Conservation (phyloP, 2,113 vertebrate species). For the Bambusicola thoracicus region DNA sequence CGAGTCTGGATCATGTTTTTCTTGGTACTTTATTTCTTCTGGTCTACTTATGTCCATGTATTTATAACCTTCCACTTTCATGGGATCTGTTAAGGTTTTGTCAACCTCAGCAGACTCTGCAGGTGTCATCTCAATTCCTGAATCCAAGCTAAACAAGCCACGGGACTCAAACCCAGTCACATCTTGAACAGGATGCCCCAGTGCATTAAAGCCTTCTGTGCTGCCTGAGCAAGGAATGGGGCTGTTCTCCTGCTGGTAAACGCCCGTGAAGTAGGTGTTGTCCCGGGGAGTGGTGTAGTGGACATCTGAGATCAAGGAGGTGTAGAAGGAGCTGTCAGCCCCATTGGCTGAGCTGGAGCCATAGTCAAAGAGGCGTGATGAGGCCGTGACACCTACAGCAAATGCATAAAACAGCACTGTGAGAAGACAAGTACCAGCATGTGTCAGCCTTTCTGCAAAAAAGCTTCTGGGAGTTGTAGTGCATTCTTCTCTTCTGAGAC, state of each 20-base stretch:
- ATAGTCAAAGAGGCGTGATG: conserved; percentile 33
- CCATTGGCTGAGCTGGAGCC: conserved; percentile 77
- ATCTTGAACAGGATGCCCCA: conserved; percentile 72
- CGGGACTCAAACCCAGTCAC: conserved; percentile 80
- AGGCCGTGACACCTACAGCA: conserved; percentile 79
- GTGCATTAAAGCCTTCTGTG: conserved; percentile 67
- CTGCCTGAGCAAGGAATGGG: conserved; percentile 62
- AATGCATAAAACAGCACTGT: conserved; percentile 32
- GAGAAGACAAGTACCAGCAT: neutral
- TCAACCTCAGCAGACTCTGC: conserved; percentile 83
- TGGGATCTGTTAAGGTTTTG: conserved; percentile 82
- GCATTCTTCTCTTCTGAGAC: no score
- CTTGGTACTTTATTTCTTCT: conserved; percentile 79
- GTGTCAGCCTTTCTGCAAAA: no score
- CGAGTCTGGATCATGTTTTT: conserved; percentile 46
- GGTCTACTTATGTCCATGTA: conserved; percentile 95
- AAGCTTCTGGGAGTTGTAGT: no score
- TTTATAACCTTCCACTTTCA: conserved; percentile 91
- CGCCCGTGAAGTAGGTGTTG: conserved; percentile 86
- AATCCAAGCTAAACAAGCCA: conserved; percentile 87
- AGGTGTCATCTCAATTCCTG: conserved; percentile 89
- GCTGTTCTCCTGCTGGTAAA: conserved; percentile 79
- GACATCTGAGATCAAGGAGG: conserved; percentile 88
- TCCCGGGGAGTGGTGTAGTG: conserved; percentile 78
- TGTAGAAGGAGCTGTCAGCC: conserved; percentile 87